Evolutionary conservation across 2,797 vertebrate genomes (phyloP).

Genomic region (Sebastes melanostomus): DNA sequence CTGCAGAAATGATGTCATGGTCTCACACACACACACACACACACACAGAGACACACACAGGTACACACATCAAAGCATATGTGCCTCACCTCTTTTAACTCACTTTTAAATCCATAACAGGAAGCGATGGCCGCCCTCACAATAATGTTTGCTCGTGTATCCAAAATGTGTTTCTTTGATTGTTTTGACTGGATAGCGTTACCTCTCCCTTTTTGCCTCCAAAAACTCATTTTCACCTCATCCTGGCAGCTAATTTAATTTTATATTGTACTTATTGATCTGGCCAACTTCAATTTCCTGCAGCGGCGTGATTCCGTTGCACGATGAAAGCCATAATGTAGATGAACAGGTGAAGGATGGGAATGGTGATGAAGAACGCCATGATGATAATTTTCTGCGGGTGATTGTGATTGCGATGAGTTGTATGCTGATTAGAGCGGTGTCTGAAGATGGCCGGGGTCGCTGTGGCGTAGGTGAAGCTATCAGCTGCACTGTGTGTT

Average conservation of each 20-base stretch:
- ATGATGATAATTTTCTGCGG: constrained; percentile 63
- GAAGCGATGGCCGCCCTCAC: constrained; percentile 13
- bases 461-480: constrained; percentile 49
- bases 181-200: constrained; percentile 35
- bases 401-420: constrained; percentile 66
- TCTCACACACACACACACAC: neutral
- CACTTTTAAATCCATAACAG: constrained; percentile 41
- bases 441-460: constrained; percentile 57
- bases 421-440: constrained; percentile 63
- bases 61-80: constrained; percentile 54
- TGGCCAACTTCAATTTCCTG: constrained; percentile 73
- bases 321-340: constrained; percentile 57
- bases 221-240: constrained; percentile 61
- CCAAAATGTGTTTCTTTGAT: constrained; percentile 28
- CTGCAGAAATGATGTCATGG: constrained; percentile 58
- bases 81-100: constrained; percentile 46
- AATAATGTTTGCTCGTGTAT: constrained; percentile 34
- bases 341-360: constrained; percentile 55
- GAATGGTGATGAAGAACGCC: constrained; percentile 59
- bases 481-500: constrained; percentile 48
- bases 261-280: constrained; percentile 76
- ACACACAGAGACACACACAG: neutral
- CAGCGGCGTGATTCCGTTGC: constrained; percentile 28
- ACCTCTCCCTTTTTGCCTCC: constrained; percentile 30
- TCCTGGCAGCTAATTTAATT: constrained; percentile 71